phyloP scores from a whole-genome alignment of 2,113 vertebrate species.

The Pandion haliaetus region DNA sequence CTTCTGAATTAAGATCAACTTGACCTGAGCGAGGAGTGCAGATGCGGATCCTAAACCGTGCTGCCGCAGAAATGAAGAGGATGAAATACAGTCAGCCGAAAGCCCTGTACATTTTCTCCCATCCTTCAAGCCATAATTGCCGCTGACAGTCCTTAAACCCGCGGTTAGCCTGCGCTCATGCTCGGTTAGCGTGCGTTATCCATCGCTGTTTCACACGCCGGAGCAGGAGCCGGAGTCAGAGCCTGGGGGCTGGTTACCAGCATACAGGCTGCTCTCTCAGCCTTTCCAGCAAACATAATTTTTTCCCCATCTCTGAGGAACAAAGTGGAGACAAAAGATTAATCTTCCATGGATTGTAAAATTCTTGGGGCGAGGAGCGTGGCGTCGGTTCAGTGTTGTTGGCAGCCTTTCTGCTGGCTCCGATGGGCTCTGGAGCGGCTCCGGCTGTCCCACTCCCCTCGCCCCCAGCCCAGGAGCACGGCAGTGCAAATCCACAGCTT shows the following conservation, averaged over 20 bases:
- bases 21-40: background rate
- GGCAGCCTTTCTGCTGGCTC: background rate
- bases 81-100: accelerated
- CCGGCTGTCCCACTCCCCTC: background rate
- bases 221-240: background rate
- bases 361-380: background rate
- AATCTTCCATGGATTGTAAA: background rate
- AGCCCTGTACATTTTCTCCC: background rate
- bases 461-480: background rate
- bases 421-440: background rate
- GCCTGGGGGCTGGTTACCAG: background rate
- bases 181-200: accelerated
- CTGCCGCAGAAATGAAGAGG: accelerated
- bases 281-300: background rate
- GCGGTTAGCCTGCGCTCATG: accelerated
- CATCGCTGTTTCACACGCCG: accelerated
- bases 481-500: background rate
- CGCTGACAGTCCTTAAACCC: background rate
- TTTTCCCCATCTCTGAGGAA: background rate
- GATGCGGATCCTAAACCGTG: accelerated
- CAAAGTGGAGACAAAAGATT: background rate
- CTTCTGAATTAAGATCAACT: accelerated
- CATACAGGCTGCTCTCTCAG: background rate
- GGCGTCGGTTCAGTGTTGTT: background rate
- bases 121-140: background rate